These are phyloP conservation scores for Anhinga rufa DNA, from an alignment of 2,113 vertebrate species.

Conservation along the genomic window DNA sequence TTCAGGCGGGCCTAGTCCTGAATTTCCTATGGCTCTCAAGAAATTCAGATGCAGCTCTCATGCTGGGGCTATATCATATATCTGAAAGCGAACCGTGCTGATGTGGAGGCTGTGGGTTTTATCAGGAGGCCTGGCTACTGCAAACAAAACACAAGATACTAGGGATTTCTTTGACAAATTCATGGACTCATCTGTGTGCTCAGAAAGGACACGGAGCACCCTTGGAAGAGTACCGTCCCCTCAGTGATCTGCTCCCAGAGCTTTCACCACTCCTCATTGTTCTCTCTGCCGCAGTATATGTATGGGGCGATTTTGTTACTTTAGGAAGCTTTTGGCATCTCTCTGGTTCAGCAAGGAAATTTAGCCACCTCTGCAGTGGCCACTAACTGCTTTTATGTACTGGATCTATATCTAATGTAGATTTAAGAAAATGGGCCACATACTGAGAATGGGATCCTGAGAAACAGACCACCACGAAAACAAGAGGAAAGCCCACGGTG, in stretches of 20 bases:
- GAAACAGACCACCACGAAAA: not conserved
- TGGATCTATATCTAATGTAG: not conserved
- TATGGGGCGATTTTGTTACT: not conserved
- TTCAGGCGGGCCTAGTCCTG: not conserved
- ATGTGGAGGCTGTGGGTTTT: not conserved
- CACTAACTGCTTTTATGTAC: not conserved
- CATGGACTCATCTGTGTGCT: rapidly evolving
- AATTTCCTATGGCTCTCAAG: not conserved
- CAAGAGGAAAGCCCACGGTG: not conserved
- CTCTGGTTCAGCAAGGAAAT: not conserved
- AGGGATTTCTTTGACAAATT: not conserved
- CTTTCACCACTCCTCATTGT: rapidly evolving
- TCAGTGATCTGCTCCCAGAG: not conserved
- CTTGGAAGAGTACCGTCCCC: not conserved
- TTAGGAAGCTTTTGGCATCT: not conserved
- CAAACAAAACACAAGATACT: too few species aligned
- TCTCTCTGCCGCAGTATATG: rapidly evolving
- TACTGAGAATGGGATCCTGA: not conserved
- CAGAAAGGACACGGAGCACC: too few species aligned
- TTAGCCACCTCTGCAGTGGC: not conserved
- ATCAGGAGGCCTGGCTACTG: not conserved
- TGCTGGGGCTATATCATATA: not conserved
- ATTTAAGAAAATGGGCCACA: not conserved
- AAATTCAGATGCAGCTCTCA: not conserved
- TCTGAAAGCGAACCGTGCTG: not conserved